Conservation (phyloP, 2,888 invertebrate genomes). For the Campoplex nolae region DNA sequence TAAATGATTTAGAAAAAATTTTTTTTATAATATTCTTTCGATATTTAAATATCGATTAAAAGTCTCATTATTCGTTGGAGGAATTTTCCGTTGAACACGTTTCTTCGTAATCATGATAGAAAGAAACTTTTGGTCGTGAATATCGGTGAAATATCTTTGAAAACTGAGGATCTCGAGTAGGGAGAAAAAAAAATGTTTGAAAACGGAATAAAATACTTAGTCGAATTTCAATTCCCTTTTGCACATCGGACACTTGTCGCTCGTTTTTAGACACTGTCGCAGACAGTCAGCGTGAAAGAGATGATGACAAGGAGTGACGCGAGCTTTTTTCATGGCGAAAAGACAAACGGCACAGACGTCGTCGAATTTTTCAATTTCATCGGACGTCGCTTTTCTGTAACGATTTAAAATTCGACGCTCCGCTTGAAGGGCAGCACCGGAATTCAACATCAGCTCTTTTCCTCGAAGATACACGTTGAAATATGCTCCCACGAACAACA, state of each 20-base stretch:
- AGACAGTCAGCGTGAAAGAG: slow-evolving; percentile 92
- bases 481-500: slow-evolving; percentile 87
- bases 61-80: too few species aligned
- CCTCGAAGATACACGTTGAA: slow-evolving; percentile 88
- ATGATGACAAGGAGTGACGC: slow-evolving; percentile 92
- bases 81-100: too few species aligned
- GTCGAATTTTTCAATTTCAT: slow-evolving; percentile 89
- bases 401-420: slow-evolving; percentile 88
- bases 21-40: too few species aligned
- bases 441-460: slow-evolving; percentile 88
- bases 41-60: too few species aligned
- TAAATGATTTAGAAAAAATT: too few species aligned
- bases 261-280: slow-evolving; percentile 89
- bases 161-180: background rate
- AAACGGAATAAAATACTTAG: slow-evolving; percentile 76
- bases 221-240: slow-evolving; percentile 88
- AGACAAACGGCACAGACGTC: slow-evolving; percentile 93
- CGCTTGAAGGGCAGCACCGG: slow-evolving; percentile 86
- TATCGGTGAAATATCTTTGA: background rate
- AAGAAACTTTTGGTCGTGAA: background rate
- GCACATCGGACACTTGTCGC: slow-evolving; percentile 91
- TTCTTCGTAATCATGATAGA: too few species aligned
- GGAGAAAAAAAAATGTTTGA: background rate
- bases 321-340: slow-evolving; percentile 89
- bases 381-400: slow-evolving; percentile 88